Percentiles rank a stretch among this genome's conserved stretches.
Conservation (phyloP, 1,140 invertebrate species). For the Steinernema khuongi region DNA sequence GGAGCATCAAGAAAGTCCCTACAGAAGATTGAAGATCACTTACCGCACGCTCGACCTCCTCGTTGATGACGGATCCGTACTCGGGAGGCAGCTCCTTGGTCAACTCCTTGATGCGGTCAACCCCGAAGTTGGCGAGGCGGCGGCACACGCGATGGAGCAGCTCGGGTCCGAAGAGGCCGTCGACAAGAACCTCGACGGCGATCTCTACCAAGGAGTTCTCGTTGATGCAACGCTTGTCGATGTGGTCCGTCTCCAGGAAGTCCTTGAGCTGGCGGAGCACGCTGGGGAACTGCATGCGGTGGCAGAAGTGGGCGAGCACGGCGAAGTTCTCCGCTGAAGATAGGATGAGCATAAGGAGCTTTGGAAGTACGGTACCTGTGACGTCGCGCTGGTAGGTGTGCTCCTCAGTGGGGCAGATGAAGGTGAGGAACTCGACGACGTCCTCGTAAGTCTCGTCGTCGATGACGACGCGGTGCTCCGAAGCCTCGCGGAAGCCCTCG, state of each 20-base stretch:
- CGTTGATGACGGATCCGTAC: conserved; percentile 18
- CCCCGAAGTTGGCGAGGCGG: conserved; percentile 16
- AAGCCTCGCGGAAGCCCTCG: conserved; percentile 37
- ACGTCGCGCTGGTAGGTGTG: conserved; percentile 32
- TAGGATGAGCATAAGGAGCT: background rate
- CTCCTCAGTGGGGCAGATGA: conserved; percentile 41
- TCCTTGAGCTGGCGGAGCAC: conserved; percentile 18
- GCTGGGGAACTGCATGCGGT: conserved; percentile 30
- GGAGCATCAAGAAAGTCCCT: background rate
- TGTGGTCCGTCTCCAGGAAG: conserved; percentile 22
- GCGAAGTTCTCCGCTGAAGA: conserved; percentile 43
- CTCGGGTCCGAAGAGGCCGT: conserved; percentile 18
- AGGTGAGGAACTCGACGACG: conserved; percentile 37
- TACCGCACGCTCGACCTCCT: conserved; percentile 12
- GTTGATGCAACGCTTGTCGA: conserved; percentile 25
- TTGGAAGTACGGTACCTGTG: conserved; percentile 28
- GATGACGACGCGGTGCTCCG: conserved; percentile 30
- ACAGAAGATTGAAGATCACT: background rate
- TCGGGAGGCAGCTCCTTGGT: conserved; percentile 24
- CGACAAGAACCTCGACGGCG: conserved; percentile 22
- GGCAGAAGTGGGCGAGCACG: conserved; percentile 35
- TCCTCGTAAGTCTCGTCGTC: conserved; percentile 39
- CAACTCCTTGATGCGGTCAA: conserved; percentile 15
- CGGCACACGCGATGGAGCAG: conserved; percentile 18
- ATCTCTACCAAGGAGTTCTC: background rate